Conservation (phyloP, 1,140 invertebrate genomes). For the Episyrphus balteatus region DNA sequence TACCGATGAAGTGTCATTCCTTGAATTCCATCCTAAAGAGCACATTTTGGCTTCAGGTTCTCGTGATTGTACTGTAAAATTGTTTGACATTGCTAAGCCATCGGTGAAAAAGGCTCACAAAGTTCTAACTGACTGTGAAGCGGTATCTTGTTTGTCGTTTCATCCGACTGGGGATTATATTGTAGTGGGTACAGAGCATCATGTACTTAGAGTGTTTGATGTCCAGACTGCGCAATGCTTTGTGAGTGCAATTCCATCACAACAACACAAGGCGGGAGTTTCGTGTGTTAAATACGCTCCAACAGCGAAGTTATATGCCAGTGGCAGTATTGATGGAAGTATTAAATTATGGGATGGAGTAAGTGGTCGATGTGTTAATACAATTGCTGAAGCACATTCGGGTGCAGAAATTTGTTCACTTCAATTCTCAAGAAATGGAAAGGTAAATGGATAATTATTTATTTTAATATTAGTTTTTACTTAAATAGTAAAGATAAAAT, state of each 20-base stretch:
- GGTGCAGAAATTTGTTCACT: slow-evolving; percentile 91
- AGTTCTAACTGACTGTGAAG: slow-evolving; percentile 85
- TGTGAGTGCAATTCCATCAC: slow-evolving; percentile 78
- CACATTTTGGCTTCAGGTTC: slow-evolving; percentile 90
- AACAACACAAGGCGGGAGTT: slow-evolving; percentile 82
- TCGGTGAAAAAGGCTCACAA: slow-evolving; percentile 96
- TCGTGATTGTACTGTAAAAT: slow-evolving; percentile 84
- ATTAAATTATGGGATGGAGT: slow-evolving; percentile 96
- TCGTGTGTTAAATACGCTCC: slow-evolving; percentile 72
- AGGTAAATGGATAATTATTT: no score
- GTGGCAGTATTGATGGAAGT: slow-evolving; percentile 81
- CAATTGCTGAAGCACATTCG: slow-evolving; percentile 87
- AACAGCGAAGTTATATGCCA: slow-evolving; percentile 81
- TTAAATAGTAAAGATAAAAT: no score
- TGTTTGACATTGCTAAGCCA: slow-evolving; percentile 97
- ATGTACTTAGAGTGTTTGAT: slow-evolving; percentile 85
- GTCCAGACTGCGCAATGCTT: slow-evolving; percentile 93
- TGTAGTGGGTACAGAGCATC: slow-evolving; percentile 86
- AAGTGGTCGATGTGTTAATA: slow-evolving; percentile 89
- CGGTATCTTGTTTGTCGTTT: slow-evolving; percentile 78
- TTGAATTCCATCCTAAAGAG: slow-evolving; percentile 93
- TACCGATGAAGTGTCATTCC: slow-evolving; percentile 89
- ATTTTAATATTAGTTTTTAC: neutral
- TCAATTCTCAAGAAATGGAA: slow-evolving; percentile 89
- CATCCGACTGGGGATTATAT: slow-evolving; percentile 93